Evolutionary conservation across 2,113 vertebrate genomes (phyloP), one percentile per base, ranked within the genome.

Genomic region (Romanogobio albipinnatus): DNA sequence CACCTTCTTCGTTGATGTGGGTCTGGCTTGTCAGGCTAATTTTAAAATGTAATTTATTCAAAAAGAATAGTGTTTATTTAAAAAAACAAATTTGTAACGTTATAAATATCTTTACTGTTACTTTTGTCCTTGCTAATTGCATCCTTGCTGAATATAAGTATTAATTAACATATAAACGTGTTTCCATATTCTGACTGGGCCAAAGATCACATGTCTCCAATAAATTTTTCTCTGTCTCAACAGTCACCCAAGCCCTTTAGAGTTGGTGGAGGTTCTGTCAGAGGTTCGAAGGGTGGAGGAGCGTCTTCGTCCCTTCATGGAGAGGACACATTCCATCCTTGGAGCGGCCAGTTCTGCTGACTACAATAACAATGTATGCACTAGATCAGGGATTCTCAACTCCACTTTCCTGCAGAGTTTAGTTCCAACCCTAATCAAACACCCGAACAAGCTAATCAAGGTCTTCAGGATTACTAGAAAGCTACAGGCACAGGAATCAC

Each of bases 261-360:
- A 98, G 87, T 93, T 96, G 5, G 95, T 96, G 0, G 96, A 97
- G 89, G 95, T 98, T 85, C 89, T 98, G 68, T 95, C 95, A 75
- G 96, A 97, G 87, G 92, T 97, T 2, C 94, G 95, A 26, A 87
- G 96, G 56, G 93, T 96, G 47, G 96, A 97, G 88, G 94, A 95
- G 87, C 89, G 96, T 59, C 96, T 98, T 39, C 95, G 96, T 86
- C 97, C 97, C 5, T 97, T 97, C 88, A 92, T 97, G 84, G 96
- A 97, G 89, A 95, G 96, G 82, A 96, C 95, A 82, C 95, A 96
- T 45, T 94, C 95, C 82, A 95, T 98, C 85, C 91, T 98, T 85
- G 96, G 96, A 26, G 91, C 94, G 0, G 97, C 97, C 8, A 93
- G 95, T 81, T 93, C 91, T 0, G 93, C 95, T 0, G 95, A 96